phyloP scores from a whole-genome alignment of 2,113 vertebrate species.

The Nycticryphes semicollaris region DNA sequence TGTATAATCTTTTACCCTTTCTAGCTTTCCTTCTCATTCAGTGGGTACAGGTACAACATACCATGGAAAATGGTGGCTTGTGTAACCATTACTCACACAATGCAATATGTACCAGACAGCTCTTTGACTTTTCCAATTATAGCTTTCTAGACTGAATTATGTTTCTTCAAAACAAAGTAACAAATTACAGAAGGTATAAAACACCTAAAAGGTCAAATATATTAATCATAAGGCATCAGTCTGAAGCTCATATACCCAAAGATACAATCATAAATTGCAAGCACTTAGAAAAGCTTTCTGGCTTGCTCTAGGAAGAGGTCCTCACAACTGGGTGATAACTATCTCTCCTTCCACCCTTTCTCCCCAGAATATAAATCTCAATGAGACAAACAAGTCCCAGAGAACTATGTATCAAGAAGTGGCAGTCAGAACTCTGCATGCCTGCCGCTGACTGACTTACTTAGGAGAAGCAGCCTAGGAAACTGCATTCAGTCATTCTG shows the following conservation, averaged over 20 bases:
- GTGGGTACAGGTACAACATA: not conserved
- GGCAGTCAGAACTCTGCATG: not conserved
- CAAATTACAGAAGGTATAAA: not conserved
- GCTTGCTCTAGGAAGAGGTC: not conserved
- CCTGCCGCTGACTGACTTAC: not conserved
- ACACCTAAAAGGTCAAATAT: not conserved
- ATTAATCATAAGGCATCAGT: not conserved
- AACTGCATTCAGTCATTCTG: not conserved
- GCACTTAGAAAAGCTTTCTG: not conserved
- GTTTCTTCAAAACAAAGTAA: not conserved
- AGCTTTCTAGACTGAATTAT: not conserved
- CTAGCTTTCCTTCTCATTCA: not conserved
- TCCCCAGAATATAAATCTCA: not conserved
- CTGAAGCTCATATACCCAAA: not conserved
- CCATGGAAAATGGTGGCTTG: not conserved
- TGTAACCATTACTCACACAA: not conserved
- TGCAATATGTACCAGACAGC: not conserved
- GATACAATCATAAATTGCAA: not conserved
- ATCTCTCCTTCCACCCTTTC: not conserved
- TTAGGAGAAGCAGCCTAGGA: not conserved
- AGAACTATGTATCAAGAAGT: not conserved
- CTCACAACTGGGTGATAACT: not conserved
- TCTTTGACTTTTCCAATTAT: not conserved
- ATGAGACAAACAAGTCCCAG: rapidly evolving
- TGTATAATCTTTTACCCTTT: not conserved